A percentile compares a stretch with the other conserved stretches of the same genome.
phyloP scores from a whole-genome alignment of 2,888 invertebrate species.

The Drosophila acutilabella region DNA sequence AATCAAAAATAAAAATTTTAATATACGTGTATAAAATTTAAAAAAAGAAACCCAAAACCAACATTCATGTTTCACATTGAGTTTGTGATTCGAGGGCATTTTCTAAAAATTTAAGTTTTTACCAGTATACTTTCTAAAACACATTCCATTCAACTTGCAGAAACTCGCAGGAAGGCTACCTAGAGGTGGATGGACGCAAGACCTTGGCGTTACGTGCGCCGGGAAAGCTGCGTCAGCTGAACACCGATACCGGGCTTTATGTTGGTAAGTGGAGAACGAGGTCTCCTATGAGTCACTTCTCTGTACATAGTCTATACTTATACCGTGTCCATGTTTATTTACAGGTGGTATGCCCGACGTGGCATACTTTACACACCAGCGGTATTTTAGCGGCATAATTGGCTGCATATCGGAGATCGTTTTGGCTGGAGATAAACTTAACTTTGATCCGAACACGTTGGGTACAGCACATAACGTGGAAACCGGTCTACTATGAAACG shows the following conservation, averaged over 20 bases:
- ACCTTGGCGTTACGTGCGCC: constrained; percentile 93
- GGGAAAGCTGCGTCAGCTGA: constrained; percentile 93
- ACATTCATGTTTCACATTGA: no score
- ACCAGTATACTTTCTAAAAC: not conserved
- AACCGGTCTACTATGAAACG: constrained; percentile 85
- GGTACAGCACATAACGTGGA: constrained; percentile 85
- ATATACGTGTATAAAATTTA: no score
- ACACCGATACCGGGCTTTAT: constrained; percentile 94
- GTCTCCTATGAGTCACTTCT: not conserved
- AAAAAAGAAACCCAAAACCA: no score
- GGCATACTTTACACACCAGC: constrained; percentile 89
- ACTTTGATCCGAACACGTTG: constrained; percentile 86
- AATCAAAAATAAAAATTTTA: no score
- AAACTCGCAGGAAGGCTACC: constrained; percentile 93
- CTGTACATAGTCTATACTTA: not conserved
- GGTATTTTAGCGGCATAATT: constrained; percentile 90
- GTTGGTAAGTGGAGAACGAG: constrained; percentile 88
- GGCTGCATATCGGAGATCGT: constrained; percentile 94
- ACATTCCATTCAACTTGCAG: constrained; percentile 85
- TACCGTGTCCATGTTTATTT: not conserved
- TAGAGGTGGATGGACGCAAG: constrained; percentile 95
- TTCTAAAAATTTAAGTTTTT: no score
- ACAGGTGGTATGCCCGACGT: constrained; percentile 93
- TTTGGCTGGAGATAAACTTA: constrained; percentile 91
- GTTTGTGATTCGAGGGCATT: no score